A percentile compares a stretch with the other conserved stretches of the same genome.
Conservation (phyloP, 2,797 vertebrate species). For the Saxicola maurus region DNA sequence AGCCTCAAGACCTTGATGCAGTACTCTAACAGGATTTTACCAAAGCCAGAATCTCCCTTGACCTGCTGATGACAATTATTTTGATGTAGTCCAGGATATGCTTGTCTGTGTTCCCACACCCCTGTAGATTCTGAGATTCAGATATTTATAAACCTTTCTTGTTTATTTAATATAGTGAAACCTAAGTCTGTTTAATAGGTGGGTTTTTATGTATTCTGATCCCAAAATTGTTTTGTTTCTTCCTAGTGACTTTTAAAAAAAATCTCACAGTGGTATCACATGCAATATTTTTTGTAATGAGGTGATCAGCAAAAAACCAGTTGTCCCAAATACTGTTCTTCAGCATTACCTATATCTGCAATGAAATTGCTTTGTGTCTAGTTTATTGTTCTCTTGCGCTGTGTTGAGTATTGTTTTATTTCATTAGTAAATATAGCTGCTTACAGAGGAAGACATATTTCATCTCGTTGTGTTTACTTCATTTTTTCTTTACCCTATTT, state of each 20-base stretch:
- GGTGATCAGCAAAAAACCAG: neutral
- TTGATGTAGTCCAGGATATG: neutral
- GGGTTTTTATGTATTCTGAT: neutral
- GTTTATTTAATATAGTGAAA: neutral
- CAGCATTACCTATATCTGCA: neutral
- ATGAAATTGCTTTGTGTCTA: neutral
- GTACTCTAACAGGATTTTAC: accelerated
- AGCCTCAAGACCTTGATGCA: no score
- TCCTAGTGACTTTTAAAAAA: neutral
- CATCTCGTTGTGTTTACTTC: neutral
- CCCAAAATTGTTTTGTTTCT: neutral
- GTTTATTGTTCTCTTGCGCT: neutral
- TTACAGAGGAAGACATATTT: neutral
- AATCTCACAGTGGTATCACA: neutral
- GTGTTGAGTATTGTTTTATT: neutral
- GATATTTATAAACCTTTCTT: neutral
- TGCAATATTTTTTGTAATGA: neutral
- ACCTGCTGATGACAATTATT: neutral
- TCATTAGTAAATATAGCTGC: neutral
- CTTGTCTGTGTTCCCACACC: neutral
- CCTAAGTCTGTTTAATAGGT: neutral
- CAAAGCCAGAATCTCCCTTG: neutral
- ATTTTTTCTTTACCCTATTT: neutral
- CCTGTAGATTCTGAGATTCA: neutral
- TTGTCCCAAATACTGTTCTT: neutral